Evolutionary conservation across 2,797 vertebrate genomes (phyloP), one percentile per base, ranked within the genome.

Genomic region (Tragopan temminckii): DNA sequence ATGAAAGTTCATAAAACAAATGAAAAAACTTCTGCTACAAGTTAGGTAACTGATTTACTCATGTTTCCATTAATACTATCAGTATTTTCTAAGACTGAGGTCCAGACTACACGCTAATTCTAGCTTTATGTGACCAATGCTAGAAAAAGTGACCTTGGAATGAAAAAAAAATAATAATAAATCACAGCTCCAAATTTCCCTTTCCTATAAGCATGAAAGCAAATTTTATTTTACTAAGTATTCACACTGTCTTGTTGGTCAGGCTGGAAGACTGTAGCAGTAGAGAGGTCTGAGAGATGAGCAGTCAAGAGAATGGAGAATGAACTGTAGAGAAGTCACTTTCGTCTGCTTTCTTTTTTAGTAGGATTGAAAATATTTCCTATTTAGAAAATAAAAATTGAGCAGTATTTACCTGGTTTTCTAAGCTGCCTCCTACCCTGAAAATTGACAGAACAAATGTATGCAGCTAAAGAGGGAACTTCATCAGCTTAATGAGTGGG

Each of bases 161-260:
- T 19, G 11, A 31, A 63, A 45, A 11, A 31, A 33, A 29, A 40
- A 27, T 48, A 46, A 13, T 24, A 24, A 31, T 29, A 7, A 27
- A 48, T 1, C 25, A 64, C 2, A 3, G 4, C 62, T 85, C 35
- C 5, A 85, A 59, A 67, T 36, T 64, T 69, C 24, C 8, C 53
- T 76, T 72, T 36, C 35, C 11, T 33, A 31, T 4, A 62, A 50
- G 12, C 17, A 45, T 3, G 14, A 82, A 79, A 79, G 1, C 8
- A 58, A 64, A 1, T 18, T 3, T 66, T 57, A 6, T 57, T 93
- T 31, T 75, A 14, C 42, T 72, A 42, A 40, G 14, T 67, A 45
- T 36, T 53, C n/a, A 35, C 0, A 0, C 52, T 58, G 43, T 11
- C 35, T 74, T 38, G 66, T 62, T 21, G 16, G 36, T 48, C 9